Conservation (phyloP, 1,140 invertebrate species). For the Camponotus vicinus region DNA sequence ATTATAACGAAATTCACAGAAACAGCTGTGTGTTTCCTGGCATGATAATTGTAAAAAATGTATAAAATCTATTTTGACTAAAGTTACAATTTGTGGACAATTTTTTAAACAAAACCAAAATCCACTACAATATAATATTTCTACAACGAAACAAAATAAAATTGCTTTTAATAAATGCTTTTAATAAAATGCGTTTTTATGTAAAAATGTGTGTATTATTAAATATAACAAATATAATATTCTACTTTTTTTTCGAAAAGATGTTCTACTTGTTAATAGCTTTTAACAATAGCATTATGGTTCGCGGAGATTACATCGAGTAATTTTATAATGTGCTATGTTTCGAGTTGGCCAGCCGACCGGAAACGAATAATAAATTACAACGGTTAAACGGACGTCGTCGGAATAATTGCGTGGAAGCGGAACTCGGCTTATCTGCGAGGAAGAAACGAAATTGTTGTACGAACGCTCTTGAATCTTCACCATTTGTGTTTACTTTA, state of each 20-base stretch:
- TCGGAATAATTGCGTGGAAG: slow-evolving; percentile 61
- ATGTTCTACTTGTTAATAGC: background rate
- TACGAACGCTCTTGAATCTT: slow-evolving; percentile 39
- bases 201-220: background rate
- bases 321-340: slow-evolving; percentile 25
- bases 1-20: slow-evolving; percentile 13
- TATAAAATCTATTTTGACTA: background rate
- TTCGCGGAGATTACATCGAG: slow-evolving; percentile 1
- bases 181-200: background rate
- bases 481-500: slow-evolving; percentile 48
- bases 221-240: background rate
- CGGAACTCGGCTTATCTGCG: slow-evolving; percentile 44
- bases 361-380: slow-evolving; percentile 62
- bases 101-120: background rate
- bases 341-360: slow-evolving; percentile 30
- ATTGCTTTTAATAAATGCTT: background rate
- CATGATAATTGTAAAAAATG: slow-evolving; percentile 1
- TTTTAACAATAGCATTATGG: background rate
- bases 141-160: background rate
- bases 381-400: slow-evolving; percentile 64
- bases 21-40: background rate
- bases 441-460: slow-evolving; percentile 44
- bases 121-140: background rate
- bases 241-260: background rate
- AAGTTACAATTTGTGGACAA: background rate